Conservation (phyloP, 92 coral and sea anemone genomes). For the Meandrina meandrites region DNA sequence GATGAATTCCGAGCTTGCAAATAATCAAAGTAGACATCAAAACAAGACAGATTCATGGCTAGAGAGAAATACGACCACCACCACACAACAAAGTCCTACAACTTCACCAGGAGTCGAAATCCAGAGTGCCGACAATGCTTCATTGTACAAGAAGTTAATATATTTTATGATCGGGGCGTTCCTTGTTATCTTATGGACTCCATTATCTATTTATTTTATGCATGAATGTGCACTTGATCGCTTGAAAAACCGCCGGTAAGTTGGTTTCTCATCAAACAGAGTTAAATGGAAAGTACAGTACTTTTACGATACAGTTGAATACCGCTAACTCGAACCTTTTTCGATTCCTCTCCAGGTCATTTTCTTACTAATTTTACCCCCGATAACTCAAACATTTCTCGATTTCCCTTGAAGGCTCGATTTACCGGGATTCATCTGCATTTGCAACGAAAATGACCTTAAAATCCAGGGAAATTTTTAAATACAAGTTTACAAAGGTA, state of each 20-base stretch:
- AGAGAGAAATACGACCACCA: not conserved
- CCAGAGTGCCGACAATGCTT: not conserved
- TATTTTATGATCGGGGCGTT: not conserved
- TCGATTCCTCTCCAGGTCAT: too few relatives aligned
- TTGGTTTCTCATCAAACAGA: not conserved
- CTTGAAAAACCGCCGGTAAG: not conserved
- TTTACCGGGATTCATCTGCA: too few relatives aligned
- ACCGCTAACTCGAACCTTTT: too few relatives aligned
- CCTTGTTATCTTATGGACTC: not conserved
- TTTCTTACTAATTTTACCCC: too few relatives aligned
- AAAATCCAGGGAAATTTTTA: too few relatives aligned
- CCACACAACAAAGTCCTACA: not conserved
- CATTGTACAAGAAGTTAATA: not conserved
- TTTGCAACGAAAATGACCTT: too few relatives aligned
- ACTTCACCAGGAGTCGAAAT: not conserved
- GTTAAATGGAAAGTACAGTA: not conserved
- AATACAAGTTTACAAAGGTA: too few relatives aligned
- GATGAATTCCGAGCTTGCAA: not conserved
- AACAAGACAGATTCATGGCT: not conserved
- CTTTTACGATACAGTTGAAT: too few relatives aligned
- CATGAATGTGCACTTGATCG: not conserved
- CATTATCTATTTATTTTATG: not conserved
- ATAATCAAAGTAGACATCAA: not conserved
- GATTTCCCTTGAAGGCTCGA: too few relatives aligned
- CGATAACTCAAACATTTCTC: too few relatives aligned